Evolutionary conservation across 2,797 vertebrate genomes (phyloP), one percentile per base, ranked within the genome.

Genomic region (Lepilemur septentrionalis): DNA sequence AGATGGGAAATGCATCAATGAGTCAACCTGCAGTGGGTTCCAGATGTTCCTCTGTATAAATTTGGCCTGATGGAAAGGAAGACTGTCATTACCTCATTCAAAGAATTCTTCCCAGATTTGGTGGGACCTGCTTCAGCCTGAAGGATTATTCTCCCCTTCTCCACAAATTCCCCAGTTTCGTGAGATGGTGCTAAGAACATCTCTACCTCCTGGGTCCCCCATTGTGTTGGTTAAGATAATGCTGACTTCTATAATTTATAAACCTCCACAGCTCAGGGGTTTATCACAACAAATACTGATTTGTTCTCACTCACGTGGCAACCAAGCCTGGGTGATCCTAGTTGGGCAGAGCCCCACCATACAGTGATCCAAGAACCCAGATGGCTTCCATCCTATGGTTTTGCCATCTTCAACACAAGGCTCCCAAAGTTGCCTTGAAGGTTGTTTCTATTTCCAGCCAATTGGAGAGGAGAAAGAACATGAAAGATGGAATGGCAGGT

Each of bases 51-150:
- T 81, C 38, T 81, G 23, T 78, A 90, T 87, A 95, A 91, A 96
- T 94, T 8, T 88, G 91, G 32, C 93, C 61, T 46, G 57, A 6
- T 55, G 46, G 76, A 95, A 97, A 80, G 32, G 76, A 97, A 97
- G 89, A 87, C 28, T 93, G 67, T 94, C 90, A 94, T 95, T 89
- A 94, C 52, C 46, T 92, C 94, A 93, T 87, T 96, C 80, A 95
- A 89, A 83, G 52, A 94, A 83, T 90, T 89, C 75, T 89, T 89
- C 87, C 80, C 69, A 94, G 52, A 94, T 63, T 89, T 81, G 55
- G 7, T 25, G 75, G 50, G 57, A 55, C 61, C 50, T 91, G 32
- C 52, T 69, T 67, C 69, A 84, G 38, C 81, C 63, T 85, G 63
- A 93, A 67, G 91, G 89, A 91, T 50, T 50, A 17, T 75, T 73